Evolutionary conservation across 2,113 vertebrate genomes (phyloP), one percentile per base, ranked within the genome.

Genomic region (Lathamus discolor): DNA sequence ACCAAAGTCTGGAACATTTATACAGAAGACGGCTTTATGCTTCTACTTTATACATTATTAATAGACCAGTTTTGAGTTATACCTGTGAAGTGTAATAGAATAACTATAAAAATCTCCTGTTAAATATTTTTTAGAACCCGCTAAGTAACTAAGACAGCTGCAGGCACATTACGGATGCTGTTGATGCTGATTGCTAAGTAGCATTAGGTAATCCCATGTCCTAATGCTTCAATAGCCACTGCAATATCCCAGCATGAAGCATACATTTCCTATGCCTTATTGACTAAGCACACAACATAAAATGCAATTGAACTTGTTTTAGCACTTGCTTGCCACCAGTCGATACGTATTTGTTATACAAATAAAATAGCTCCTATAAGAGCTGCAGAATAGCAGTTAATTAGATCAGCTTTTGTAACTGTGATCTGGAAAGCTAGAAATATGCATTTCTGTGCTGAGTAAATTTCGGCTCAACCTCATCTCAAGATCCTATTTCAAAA

Each of bases 21-120:
- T 68, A 73, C 48, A 92, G 74, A 86, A 91, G 94, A 87, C 41
- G 82, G 57, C 25, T 85, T 74, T 66, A 17, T 79, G 48, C 75
- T 90, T 86, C 87, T 89, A 17, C 86, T 87, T 89, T 76, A 89
- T 87, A 48, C 33, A 73, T 91, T 87, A 94, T 88, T 95, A 93
- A 94, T 83, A 83, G 75, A 92, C 57, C 41, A 16, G 28, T 29
- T 85, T 77, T 93, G 78, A 87, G 85, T 94, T 80, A 92, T 54
- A 75, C 46, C 67, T 83, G 68, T 63, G 81, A 95, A 92, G 31
- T 51, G 24, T 17, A 92, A 55, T 37, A 91, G 78, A 94, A 46
- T 35, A 85, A 89, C 74, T 89, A 74, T 48, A 86, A 90, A 95
- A 92, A 90, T 74, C 75, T 25, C 28, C 83, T 35, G 13, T 8